Base-by-base conservation (phyloP, 1,140 invertebrate species). In the Aphaenogaster rudis region DNA sequence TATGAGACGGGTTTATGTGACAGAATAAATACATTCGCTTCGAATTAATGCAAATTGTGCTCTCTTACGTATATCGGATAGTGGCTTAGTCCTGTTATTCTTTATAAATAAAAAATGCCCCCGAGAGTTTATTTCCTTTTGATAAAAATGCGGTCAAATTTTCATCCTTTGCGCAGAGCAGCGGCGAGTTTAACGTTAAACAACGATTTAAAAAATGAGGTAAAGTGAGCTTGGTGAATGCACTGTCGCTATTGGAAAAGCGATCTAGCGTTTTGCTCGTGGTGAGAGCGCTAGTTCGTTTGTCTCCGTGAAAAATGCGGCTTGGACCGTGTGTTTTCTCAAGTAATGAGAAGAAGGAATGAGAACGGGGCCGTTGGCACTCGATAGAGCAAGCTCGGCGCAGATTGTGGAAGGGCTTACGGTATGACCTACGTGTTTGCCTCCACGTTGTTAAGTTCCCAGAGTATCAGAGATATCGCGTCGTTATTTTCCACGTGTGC, bases 271-370 rank as follows among this genome's bases (percentile, higher is more conserved):
- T 85, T 88, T 80, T 67, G 61, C 67, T 45, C 28, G 36, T 17
- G 36, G 67, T 54, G 48, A 15, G 21, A 79, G 59, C 17, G 39
- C 39, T 57, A 78, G 71, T 88, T 78, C 64, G 84, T 90, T 90
- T 72, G 84, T 81, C 67, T 69, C 57, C 9, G 59, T 88, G 88
- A 86, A 86, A 90, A 88, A 71, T 88, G 86, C 66, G 11, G 72
- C 82, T 64, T 36, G 33, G 45, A 67, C 48, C 50, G 67, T 28
- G 78, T 87, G 77, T 90, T 90, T 88, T 76, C 76, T 77, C 82
- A 17, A 86, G 88, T 90, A 88, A 88, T 86, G 88, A 88, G 71
- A 54, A 59, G 63, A 71, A 77, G 63, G 57, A 88, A 80, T 21
- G 59, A 76, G 69, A 71, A 66, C 54, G 42, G 28, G n/a, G 11